These are phyloP conservation scores for Apostichopus leukothele DNA, from an alignment of 53 echinoderm and acorn worm species.

Conservation along the genomic window DNA sequence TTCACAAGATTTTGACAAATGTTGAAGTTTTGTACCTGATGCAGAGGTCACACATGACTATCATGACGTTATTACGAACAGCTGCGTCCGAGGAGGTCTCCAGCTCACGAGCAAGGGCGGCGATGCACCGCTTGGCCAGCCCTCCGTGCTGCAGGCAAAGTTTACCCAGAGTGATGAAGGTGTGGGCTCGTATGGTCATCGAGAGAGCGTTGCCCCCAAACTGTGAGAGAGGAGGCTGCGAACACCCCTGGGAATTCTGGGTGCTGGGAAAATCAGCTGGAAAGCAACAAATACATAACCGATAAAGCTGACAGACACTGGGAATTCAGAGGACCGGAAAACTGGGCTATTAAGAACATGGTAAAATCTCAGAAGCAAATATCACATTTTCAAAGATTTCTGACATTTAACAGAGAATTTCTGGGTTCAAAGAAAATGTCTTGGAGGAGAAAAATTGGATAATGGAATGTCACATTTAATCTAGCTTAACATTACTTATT, in stretches of 20 bases:
- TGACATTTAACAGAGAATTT: too few species aligned
- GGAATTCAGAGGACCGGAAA: too few species aligned
- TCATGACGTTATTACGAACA: constrained; percentile 80
- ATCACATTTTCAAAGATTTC: too few species aligned
- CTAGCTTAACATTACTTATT: too few species aligned
- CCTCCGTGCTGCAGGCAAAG: constrained; percentile 86
- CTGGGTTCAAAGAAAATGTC: too few species aligned
- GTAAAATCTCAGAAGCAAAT: too few species aligned
- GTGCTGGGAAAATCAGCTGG: constrained; percentile 44
- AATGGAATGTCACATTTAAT: too few species aligned
- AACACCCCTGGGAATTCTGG: constrained; percentile 62
- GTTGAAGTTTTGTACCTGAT: constrained; percentile 59
- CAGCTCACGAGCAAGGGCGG: constrained; percentile 84
- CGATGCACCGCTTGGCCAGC: constrained; percentile 86
- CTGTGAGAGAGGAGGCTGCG: constrained; percentile 85
- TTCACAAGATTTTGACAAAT: too few species aligned
- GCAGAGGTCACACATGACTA: constrained; percentile 96
- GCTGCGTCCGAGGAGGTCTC: constrained; percentile 74
- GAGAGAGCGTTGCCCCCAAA: constrained; percentile 70
- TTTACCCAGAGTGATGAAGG: constrained; percentile 90
- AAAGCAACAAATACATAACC: too few species aligned
- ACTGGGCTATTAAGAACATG: too few species aligned
- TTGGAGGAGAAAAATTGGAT: too few species aligned
- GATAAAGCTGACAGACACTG: too few species aligned
- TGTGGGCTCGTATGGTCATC: constrained; percentile 79